Evolutionary conservation across 37 sponge, comb jelly and placozoan genomes (phyloP).

Genomic region (Tethya wilhelma): DNA sequence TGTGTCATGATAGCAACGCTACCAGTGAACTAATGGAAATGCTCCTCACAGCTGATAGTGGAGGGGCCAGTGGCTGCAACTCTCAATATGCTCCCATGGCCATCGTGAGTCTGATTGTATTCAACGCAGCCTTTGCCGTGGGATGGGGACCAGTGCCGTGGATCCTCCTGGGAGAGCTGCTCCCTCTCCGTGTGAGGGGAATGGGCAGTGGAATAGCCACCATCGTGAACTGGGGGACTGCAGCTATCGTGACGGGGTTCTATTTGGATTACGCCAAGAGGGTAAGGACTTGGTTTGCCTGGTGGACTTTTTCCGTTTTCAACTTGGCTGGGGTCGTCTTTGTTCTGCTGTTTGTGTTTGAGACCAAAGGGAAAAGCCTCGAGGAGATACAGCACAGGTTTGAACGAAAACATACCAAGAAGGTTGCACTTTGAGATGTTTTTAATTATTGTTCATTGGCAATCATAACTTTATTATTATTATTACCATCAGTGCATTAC

Average conservation of each 20-base stretch:
- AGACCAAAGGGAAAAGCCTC: constrained; percentile 63
- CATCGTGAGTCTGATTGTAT: constrained; percentile 49
- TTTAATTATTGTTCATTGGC: too few relatives aligned
- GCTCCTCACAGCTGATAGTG: not conserved
- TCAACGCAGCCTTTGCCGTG: constrained; percentile 51
- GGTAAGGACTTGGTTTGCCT: constrained; percentile 34
- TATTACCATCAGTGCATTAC: too few relatives aligned
- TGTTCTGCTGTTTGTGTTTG: constrained; percentile 48
- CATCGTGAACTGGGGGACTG: constrained; percentile 54
- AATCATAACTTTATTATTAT: too few relatives aligned
- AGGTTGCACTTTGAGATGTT: not conserved
- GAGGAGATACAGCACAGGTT: constrained; percentile 43
- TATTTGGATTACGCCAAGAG: constrained; percentile 22
- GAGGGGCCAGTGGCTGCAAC: not conserved
- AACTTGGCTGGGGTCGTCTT: constrained; percentile 24
- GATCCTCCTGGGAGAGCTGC: constrained; percentile 67
- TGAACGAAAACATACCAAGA: constrained; percentile 4
- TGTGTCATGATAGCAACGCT: not conserved
- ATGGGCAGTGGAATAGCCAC: constrained; percentile 53
- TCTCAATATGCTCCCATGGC: constrained; percentile 42
- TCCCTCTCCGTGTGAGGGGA: constrained; percentile 62
- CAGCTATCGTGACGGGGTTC: constrained; percentile 55
- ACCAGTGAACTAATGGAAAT: too few relatives aligned
- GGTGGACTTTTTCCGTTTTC: constrained; percentile 61
- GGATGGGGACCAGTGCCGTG: constrained; percentile 86